These are phyloP conservation scores for Dendrolimus kikuchii DNA, from an alignment of 1,140 invertebrate genomes.

Conservation along the genomic window DNA sequence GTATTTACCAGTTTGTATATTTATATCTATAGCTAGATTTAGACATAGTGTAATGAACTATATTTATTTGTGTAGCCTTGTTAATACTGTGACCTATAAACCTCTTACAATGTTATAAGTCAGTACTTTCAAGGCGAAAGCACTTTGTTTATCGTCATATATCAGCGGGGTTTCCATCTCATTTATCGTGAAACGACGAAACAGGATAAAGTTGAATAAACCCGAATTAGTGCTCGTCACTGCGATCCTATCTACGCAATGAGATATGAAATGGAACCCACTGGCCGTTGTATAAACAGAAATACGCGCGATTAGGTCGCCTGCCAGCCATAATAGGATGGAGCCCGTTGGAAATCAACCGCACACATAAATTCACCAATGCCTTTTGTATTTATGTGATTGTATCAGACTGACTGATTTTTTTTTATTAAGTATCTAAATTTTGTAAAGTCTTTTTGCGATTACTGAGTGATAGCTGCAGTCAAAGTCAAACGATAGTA, in stretches of 20 bases:
- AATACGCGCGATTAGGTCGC: constrained; percentile 16
- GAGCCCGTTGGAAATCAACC: not conserved
- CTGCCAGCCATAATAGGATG: not conserved
- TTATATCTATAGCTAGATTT: too few species aligned
- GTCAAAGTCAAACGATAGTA: too few species aligned
- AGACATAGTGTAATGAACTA: too few species aligned
- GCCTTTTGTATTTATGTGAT: too few species aligned
- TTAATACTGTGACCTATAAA: too few species aligned
- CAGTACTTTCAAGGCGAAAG: not conserved
- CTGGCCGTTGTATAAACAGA: constrained; percentile 21
- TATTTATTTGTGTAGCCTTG: too few species aligned
- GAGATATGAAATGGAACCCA: constrained; percentile 40
- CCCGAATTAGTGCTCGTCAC: constrained; percentile 23
- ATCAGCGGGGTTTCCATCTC: constrained; percentile 43
- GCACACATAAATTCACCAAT: not conserved
- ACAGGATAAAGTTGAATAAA: constrained; percentile 15
- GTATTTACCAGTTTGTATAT: too few species aligned
- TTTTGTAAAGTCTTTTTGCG: too few species aligned
- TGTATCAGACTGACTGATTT: too few species aligned
- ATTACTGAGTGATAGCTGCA: too few species aligned
- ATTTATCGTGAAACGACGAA: constrained; percentile 24
- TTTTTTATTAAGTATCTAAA: too few species aligned
- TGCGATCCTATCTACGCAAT: constrained; percentile 33
- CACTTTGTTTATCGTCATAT: constrained; percentile 25
- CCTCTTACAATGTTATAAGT: not conserved